These are phyloP conservation scores for Orientallactaga bullata DNA, from an alignment of 2,113 vertebrate genomes.

Conservation along the genomic window DNA sequence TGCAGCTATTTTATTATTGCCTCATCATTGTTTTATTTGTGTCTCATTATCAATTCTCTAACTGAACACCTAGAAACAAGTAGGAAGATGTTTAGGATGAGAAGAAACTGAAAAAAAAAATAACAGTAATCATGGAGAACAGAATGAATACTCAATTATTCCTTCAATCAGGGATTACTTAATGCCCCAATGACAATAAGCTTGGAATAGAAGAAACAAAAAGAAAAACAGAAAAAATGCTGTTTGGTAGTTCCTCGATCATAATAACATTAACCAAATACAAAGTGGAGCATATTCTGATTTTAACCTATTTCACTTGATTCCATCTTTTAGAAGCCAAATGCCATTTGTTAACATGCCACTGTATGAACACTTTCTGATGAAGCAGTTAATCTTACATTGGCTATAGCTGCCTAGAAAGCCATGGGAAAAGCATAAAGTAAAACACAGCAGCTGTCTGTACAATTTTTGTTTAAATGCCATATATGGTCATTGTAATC, in stretches of 20 bases:
- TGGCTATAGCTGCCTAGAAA: neutral
- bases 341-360: neutral
- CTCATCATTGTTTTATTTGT: neutral
- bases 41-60: neutral
- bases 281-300: neutral
- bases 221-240: neutral
- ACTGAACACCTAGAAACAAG: neutral
- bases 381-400: neutral
- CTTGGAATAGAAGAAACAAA: neutral
- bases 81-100: neutral
- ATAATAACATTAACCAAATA: neutral
- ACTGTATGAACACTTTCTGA: neutral
- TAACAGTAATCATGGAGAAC: neutral
- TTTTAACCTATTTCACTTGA: neutral
- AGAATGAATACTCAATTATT: neutral
- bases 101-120: neutral
- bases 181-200: neutral
- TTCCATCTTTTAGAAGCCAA: constrained; percentile 34
- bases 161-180: neutral
- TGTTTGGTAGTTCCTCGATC: neutral
- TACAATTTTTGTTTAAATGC: constrained; percentile 4
- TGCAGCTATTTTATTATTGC: neutral
- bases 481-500: neutral
- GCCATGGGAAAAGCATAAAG: neutral
- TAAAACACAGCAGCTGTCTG: neutral